These are phyloP conservation scores for Helicoverpa armigera DNA, from an alignment of 1,140 invertebrate genomes.

Conservation along the genomic window DNA sequence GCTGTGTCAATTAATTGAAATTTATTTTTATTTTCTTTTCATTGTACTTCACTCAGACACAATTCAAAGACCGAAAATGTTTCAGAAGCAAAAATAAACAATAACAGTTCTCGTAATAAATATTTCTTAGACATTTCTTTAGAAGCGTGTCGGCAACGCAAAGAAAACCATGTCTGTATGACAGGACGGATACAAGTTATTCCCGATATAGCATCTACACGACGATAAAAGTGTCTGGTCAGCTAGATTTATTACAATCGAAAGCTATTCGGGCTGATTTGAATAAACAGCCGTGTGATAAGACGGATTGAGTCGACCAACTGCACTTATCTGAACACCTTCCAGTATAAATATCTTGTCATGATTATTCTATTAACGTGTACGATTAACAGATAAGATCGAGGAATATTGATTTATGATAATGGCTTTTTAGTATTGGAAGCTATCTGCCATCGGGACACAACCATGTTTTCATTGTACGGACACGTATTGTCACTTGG, in stretches of 20 bases:
- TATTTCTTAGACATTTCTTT: slow-evolving; percentile 1
- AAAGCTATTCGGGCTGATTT: slow-evolving; percentile 69
- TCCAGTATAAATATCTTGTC: slow-evolving; percentile 56
- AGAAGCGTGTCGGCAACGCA: slow-evolving; percentile 26
- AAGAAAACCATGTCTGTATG: slow-evolving; percentile 35
- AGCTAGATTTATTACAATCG: slow-evolving; percentile 71
- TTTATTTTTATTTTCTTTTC: slow-evolving; percentile 23
- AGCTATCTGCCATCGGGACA: slow-evolving; percentile 35
- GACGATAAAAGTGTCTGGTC: slow-evolving; percentile 71
- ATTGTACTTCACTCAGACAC: slow-evolving; percentile 1
- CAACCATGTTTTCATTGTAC: slow-evolving; percentile 20
- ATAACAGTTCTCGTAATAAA: not conserved
- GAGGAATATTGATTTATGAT: slow-evolving; percentile 63
- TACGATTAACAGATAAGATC: slow-evolving; percentile 70
- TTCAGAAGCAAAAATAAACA: slow-evolving; percentile 6
- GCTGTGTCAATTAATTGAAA: slow-evolving; percentile 24
- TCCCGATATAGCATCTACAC: slow-evolving; percentile 53
- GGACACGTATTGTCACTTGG: slow-evolving; percentile 28
- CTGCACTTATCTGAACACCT: slow-evolving; percentile 50
- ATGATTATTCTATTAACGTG: slow-evolving; percentile 74
- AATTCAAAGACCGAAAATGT: not conserved
- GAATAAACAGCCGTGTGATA: slow-evolving; percentile 74
- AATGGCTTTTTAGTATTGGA: slow-evolving; percentile 51
- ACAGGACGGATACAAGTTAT: slow-evolving; percentile 59
- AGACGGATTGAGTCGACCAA: slow-evolving; percentile 59